These are phyloP conservation scores for Indicator indicator DNA, from an alignment of 2,113 vertebrate species.

Conservation along the genomic window DNA sequence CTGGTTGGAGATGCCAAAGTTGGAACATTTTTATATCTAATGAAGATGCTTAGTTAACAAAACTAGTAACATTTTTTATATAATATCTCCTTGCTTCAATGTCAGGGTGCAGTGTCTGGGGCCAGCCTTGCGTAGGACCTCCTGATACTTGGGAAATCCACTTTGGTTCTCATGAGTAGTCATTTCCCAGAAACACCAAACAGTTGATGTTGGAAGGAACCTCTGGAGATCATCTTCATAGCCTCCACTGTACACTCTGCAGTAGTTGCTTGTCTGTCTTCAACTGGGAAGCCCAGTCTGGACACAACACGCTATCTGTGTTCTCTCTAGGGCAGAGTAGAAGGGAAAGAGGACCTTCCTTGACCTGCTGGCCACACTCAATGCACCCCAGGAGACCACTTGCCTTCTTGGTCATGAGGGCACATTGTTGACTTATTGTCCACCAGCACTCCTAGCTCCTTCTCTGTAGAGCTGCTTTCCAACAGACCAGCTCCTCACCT, in stretches of 20 bases:
- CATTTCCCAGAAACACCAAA: not conserved
- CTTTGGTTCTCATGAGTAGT: not conserved
- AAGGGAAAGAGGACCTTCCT: too few species aligned
- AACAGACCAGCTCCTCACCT: too few species aligned
- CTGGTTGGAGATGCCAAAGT: not conserved
- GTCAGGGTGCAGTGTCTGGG: fast-evolving
- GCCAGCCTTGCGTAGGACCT: fast-evolving
- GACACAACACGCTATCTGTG: too few species aligned
- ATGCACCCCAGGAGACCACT: too few species aligned
- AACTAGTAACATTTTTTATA: not conserved
- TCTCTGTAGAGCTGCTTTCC: too few species aligned
- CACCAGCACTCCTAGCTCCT: too few species aligned
- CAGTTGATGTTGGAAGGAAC: too few species aligned
- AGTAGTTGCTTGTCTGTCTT: not conserved
- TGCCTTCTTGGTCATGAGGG: too few species aligned
- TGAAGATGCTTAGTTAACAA: not conserved
- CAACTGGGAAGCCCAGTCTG: not conserved
- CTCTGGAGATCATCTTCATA: not conserved
- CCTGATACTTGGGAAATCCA: fast-evolving
- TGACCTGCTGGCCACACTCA: too few species aligned
- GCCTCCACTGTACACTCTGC: not conserved
- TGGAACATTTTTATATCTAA: not conserved
- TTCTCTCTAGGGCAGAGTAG: too few species aligned
- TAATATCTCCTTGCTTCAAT: not conserved
- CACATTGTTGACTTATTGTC: too few species aligned